Evolutionary conservation across 1,140 invertebrate species (phyloP).

Genomic region (Steinernema khuongi): DNA sequence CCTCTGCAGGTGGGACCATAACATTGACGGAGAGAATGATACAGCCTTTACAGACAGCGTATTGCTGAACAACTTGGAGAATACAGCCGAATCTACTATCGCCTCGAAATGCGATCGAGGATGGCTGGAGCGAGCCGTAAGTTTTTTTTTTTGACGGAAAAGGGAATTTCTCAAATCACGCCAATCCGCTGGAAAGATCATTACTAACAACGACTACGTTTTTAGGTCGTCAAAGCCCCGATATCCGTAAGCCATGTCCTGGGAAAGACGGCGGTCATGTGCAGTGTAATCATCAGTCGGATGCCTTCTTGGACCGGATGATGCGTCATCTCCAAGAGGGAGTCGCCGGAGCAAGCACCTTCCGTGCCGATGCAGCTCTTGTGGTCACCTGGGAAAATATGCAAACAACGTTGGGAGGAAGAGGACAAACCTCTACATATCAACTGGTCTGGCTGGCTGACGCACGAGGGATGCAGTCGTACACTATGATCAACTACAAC

Average conservation of each 20-base stretch:
- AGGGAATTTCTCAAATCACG: too few species aligned
- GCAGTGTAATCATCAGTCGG: constrained; percentile 28
- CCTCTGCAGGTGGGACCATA: constrained; percentile 27
- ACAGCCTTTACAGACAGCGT: constrained; percentile 19
- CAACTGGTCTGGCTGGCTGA: constrained; percentile 43
- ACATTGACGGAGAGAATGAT: constrained; percentile 19
- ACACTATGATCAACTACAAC: constrained; percentile 38
- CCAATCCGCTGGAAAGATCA: background rate
- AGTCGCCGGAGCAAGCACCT: constrained; percentile 31
- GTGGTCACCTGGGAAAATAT: constrained; percentile 36
- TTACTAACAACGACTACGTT: background rate
- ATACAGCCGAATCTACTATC: constrained; percentile 19
- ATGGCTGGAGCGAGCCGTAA: constrained; percentile 2
- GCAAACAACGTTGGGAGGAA: constrained; percentile 18
- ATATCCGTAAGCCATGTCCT: background rate
- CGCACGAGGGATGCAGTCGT: constrained; percentile 26
- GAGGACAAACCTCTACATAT: constrained; percentile 41
- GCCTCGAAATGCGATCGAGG: constrained; percentile 20
- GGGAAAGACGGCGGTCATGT: constrained; percentile 21
- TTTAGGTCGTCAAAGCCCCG: constrained; percentile 1
- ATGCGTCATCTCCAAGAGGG: constrained; percentile 35
- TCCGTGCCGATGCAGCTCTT: constrained; percentile 30
- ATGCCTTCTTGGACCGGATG: constrained; percentile 26
- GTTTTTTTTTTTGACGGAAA: constrained; percentile 7
- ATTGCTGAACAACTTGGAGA: constrained; percentile 18